These are phyloP conservation scores for Oreohelix idahoensis DNA, from an alignment of 1,140 invertebrate genomes.

Conservation along the genomic window DNA sequence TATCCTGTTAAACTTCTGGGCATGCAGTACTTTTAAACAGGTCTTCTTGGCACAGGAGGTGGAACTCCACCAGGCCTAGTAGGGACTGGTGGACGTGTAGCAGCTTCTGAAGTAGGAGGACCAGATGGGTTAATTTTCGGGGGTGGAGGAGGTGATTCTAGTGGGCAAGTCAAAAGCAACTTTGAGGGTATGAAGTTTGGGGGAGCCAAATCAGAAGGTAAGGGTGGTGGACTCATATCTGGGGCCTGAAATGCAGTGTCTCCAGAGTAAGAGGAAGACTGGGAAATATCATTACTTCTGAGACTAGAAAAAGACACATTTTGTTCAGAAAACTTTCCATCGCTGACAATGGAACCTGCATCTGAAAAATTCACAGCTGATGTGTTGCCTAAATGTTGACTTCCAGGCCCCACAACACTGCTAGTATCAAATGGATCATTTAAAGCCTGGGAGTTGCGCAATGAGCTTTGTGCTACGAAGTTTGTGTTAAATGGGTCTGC, in stretches of 20 bases:
- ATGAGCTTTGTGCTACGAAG: not conserved
- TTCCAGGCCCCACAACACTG: too few species aligned
- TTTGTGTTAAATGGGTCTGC: slow-evolving; percentile 55
- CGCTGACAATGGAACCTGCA: not conserved
- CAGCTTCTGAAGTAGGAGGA: slow-evolving; percentile 24
- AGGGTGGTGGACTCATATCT: slow-evolving; percentile 34
- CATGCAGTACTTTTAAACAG: not conserved
- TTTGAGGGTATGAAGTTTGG: slow-evolving; percentile 30
- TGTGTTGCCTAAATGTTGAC: too few species aligned
- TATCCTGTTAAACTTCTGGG: too few species aligned
- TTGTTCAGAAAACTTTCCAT: not conserved
- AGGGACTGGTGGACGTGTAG: slow-evolving; percentile 49
- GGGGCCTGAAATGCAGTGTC: slow-evolving; percentile 27
- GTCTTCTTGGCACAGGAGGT: slow-evolving; percentile 38
- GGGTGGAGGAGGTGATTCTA: slow-evolving; percentile 23
- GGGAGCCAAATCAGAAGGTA: not conserved
- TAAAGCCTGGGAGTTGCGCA: not conserved
- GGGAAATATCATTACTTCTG: slow-evolving; percentile 27
- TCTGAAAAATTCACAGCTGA: not conserved
- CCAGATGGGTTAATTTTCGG: slow-evolving; percentile 41
- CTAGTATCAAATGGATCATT: not conserved
- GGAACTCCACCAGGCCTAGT: slow-evolving; percentile 43
- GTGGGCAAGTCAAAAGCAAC: slow-evolving; percentile 26
- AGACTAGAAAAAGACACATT: slow-evolving; percentile 19
- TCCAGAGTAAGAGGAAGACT: slow-evolving; percentile 18